phyloP scores from a whole-genome alignment of 1,140 invertebrate species.

The Druon quercuslanigerum region DNA sequence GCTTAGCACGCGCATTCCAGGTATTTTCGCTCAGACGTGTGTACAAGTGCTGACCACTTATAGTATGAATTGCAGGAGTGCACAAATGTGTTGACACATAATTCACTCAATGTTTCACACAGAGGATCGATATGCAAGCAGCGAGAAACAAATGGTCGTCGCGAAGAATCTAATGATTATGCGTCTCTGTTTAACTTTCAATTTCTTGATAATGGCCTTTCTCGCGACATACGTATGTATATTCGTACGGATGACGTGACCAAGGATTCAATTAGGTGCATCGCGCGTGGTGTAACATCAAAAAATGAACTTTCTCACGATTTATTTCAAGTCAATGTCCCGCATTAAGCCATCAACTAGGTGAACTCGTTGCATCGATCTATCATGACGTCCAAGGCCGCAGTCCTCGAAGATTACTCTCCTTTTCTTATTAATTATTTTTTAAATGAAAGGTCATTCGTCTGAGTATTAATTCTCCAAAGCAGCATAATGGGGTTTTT shows the following conservation, averaged over 20 bases:
- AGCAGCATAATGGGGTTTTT: no score
- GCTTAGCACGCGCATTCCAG: constrained; percentile 11
- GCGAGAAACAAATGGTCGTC: constrained; percentile 39
- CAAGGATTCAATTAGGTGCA: constrained; percentile 64
- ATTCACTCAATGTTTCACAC: constrained; percentile 10
- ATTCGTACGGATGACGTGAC: constrained; percentile 63
- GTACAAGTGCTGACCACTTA: not conserved
- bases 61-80: constrained; percentile 14
- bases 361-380: constrained; percentile 30
- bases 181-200: constrained; percentile 37
- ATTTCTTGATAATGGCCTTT: constrained; percentile 53
- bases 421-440: no score
- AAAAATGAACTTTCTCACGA: constrained; percentile 70
- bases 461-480: no score
- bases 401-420: constrained; percentile 3
- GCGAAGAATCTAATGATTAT: constrained; percentile 39
- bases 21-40: not conserved
- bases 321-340: constrained; percentile 42
- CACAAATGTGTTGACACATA: constrained; percentile 30
- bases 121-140: constrained; percentile 34
- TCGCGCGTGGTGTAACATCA: constrained; percentile 56
- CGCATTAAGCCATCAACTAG: constrained; percentile 16
- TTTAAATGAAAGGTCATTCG: no score
- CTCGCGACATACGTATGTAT: constrained; percentile 50
- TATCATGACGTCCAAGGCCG: constrained; percentile 19